Evolutionary conservation across 2,888 invertebrate species (phyloP).

Genomic region (Drosophila stalkeri): DNA sequence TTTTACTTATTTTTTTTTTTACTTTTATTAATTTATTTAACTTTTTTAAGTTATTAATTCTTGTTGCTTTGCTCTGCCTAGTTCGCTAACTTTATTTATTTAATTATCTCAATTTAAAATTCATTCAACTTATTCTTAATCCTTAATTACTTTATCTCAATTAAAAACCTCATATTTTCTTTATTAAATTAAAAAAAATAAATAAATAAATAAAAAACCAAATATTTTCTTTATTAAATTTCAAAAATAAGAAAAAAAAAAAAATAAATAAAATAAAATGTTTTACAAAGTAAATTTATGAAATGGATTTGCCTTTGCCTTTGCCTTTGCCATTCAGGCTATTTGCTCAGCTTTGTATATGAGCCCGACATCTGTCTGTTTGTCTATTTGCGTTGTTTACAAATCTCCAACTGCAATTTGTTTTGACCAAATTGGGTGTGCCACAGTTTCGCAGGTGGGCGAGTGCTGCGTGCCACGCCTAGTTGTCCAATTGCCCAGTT

Average conservation of each 20-base stretch:
- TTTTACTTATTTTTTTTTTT: too few species aligned
- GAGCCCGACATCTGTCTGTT: neutral
- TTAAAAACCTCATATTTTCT: too few species aligned
- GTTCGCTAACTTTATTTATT: too few species aligned
- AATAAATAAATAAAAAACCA: neutral
- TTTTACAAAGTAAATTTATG: neutral
- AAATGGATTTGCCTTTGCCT: neutral
- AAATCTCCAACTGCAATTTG: conserved; percentile 15
- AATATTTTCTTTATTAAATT: neutral
- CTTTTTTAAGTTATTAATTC: too few species aligned
- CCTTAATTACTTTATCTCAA: too few species aligned
- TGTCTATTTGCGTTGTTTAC: neutral
- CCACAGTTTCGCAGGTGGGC: conserved; percentile 2
- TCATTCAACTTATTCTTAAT: too few species aligned
- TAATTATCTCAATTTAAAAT: too few species aligned
- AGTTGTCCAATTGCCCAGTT: conserved; percentile 12
- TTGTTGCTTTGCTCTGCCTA: too few species aligned
- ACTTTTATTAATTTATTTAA: too few species aligned
- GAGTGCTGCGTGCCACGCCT: too few species aligned
- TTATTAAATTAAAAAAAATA: too few species aligned
- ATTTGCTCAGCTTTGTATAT: conserved; percentile 3
- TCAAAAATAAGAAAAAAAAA: too few species aligned
- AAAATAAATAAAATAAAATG: neutral
- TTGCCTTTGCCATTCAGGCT: neutral
- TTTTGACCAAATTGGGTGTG: conserved; percentile 13